Percentiles rank a stretch among this genome's conserved stretches.
Evolutionary conservation across 2,797 vertebrate species (phyloP).

Genomic region (Chaetodon trifasciatus): DNA sequence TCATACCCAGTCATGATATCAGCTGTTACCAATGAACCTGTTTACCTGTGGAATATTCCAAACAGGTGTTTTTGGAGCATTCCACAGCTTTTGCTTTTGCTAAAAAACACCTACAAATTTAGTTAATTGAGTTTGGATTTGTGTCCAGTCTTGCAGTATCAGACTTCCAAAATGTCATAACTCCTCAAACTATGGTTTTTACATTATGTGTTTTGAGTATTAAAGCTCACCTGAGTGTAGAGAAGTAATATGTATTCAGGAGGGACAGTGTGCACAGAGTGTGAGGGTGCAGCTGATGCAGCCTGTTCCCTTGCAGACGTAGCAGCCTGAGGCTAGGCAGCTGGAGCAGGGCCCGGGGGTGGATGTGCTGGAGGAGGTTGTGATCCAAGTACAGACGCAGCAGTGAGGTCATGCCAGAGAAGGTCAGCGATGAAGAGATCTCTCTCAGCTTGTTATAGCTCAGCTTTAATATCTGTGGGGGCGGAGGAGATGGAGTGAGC

Average conservation of each 20-base stretch:
- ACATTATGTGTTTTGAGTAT: conserved; percentile 8
- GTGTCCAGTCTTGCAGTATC: neutral
- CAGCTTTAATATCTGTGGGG: conserved; percentile 92
- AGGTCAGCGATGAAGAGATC: conserved; percentile 85
- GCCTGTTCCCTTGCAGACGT: conserved; percentile 93
- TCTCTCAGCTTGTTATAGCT: conserved; percentile 95
- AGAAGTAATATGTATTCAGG: conserved; percentile 91
- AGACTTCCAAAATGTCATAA: neutral
- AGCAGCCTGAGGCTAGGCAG: conserved; percentile 91
- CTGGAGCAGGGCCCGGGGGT: conserved; percentile 92
- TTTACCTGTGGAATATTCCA: no score
- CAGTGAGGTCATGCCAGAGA: conserved; percentile 90
- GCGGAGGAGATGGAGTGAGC: conserved; percentile 32
- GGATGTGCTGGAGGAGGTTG: conserved; percentile 93
- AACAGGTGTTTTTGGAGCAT: no score
- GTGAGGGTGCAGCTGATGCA: conserved; percentile 91
- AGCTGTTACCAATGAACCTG: no score
- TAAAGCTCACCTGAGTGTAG: conserved; percentile 86
- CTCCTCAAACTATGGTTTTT: neutral
- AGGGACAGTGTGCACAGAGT: conserved; percentile 91
- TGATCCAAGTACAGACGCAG: conserved; percentile 95
- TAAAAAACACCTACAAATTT: neutral
- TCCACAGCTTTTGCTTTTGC: no score
- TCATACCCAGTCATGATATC: no score
- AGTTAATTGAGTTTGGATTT: neutral